Conservation (phyloP, 2,888 invertebrate genomes). For the Coremacera marginata region DNA sequence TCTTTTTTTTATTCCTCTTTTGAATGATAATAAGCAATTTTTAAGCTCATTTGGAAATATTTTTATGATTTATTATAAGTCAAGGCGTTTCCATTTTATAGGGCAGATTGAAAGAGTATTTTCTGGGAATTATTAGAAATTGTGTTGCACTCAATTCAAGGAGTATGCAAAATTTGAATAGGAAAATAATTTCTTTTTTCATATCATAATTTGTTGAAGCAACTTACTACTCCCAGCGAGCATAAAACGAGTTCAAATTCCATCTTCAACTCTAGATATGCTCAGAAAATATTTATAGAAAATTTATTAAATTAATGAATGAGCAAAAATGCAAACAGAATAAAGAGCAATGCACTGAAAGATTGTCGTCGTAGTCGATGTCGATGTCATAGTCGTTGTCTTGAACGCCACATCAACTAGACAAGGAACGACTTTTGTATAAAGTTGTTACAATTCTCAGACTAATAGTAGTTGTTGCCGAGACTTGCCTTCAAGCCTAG, state of each 20-base stretch:
- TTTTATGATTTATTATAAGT: no score
- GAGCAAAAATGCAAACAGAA: slow-evolving; percentile 10
- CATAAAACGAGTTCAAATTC: background rate
- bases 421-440: slow-evolving; percentile 19
- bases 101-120: no score
- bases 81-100: no score
- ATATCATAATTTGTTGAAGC: background rate
- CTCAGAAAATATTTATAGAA: background rate
- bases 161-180: background rate
- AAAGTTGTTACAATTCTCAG: slow-evolving; percentile 25
- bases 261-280: background rate
- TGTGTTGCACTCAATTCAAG: background rate
- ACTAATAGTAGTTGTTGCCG: background rate
- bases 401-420: background rate
- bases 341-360: slow-evolving; percentile 27
- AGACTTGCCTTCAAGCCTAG: background rate
- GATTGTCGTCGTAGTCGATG: background rate
- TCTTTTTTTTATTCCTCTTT: no score
- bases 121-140: no score
- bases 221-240: background rate
- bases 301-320: background rate
- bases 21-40: no score
- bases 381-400: background rate
- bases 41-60: no score
- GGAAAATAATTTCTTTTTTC: background rate